Conservation (phyloP, 2,113 vertebrate genomes). For the Myrmecobius fasciatus region DNA sequence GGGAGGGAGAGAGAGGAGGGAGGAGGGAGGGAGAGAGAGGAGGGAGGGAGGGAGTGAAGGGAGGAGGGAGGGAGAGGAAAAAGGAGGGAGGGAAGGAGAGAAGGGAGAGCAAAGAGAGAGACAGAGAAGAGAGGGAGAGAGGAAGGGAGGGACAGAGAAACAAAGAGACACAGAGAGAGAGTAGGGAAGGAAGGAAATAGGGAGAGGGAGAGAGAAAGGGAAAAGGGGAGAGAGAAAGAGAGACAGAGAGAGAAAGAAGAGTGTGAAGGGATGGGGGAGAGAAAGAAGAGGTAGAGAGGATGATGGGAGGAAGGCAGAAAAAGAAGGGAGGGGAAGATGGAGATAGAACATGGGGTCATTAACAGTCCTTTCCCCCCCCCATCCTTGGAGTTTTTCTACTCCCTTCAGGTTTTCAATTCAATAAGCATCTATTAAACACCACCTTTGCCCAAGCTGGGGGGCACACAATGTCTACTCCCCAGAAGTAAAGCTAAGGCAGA, state of each 20-base stretch:
- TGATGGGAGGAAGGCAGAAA: too few species aligned
- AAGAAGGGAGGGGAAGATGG: background rate
- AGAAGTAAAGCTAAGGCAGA: background rate
- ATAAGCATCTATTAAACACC: background rate
- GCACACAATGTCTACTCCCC: accelerated
- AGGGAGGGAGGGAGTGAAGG: too few species aligned
- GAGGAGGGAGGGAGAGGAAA: too few species aligned
- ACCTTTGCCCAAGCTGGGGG: background rate
- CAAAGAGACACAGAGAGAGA: too few species aligned
- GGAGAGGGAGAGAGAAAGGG: background rate
- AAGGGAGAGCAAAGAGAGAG: background rate
- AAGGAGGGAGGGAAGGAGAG: too few species aligned
- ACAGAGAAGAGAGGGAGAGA: background rate
- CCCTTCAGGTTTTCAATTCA: background rate
- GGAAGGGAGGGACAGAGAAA: background rate
- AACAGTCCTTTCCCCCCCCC: background rate
- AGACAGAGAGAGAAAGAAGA: too few species aligned
- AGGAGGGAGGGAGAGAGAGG: background rate
- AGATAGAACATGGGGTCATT: background rate
- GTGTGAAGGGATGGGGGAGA: too few species aligned
- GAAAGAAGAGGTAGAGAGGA: too few species aligned
- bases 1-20: background rate
- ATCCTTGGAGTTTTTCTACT: background rate
- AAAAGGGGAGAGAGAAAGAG: too few species aligned
- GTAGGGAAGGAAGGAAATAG: too few species aligned